Percentiles rank a stretch among this genome's conserved stretches.
Evolutionary conservation across 1,140 invertebrate genomes (phyloP).

Genomic region (Teleopsis dalmanni): DNA sequence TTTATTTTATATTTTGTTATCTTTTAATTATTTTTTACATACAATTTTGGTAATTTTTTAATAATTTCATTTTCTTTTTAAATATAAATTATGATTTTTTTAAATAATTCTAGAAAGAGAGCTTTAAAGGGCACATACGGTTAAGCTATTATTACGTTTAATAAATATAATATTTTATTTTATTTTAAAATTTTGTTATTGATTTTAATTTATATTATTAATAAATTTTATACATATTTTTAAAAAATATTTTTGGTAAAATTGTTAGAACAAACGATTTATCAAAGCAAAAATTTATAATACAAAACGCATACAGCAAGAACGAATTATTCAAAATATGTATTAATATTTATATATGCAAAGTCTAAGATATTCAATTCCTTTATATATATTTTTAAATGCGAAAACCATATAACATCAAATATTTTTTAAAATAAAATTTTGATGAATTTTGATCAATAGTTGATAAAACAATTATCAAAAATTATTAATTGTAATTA

Average conservation of each 20-base stretch:
- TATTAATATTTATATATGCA: no score
- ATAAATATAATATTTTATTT: slow-evolving; percentile 19
- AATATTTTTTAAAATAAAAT: no score
- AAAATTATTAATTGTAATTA: no score
- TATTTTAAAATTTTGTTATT: slow-evolving; percentile 19
- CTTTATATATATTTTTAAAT: no score
- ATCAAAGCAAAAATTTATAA: no score
- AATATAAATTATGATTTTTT: slow-evolving; percentile 5
- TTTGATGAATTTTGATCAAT: no score
- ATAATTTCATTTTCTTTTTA: slow-evolving; percentile 31
- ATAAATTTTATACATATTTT: not conserved
- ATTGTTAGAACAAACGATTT: no score
- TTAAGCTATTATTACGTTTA: slow-evolving; percentile 43
- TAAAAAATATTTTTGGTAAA: slow-evolving; percentile 1
- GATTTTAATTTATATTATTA: slow-evolving; percentile 5
- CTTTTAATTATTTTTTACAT: slow-evolving; percentile 23
- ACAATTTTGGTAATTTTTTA: slow-evolving; percentile 29
- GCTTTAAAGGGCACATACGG: slow-evolving; percentile 46
- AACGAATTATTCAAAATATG: no score
- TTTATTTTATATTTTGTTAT: not conserved
- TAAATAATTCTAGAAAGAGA: slow-evolving; percentile 36
- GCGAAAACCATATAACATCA: no score
- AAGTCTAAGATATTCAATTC: no score
- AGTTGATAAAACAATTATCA: no score
- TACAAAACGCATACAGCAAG: no score